Evolutionary conservation across 1,140 invertebrate genomes (phyloP), one percentile per base, ranked within the genome.

Genomic region (Scaptomyza graminum): DNA sequence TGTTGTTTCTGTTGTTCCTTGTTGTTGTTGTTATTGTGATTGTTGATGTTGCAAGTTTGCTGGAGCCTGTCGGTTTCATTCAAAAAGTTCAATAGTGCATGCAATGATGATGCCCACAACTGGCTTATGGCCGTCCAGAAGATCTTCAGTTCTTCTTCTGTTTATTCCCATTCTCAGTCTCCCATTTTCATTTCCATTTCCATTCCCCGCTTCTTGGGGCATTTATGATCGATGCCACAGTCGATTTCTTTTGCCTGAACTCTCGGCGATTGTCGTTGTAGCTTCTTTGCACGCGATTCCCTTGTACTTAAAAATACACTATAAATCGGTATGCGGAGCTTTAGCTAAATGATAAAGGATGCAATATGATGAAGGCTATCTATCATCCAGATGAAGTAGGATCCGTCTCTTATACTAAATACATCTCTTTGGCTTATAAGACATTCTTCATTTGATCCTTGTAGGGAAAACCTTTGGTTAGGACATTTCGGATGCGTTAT

Each of bases 61-160:
- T 59, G 67, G 43, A 67, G 76, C 68, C 82, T 87, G 82, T 87
- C 81, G 82, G 82, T 85, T 87, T 85, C 81, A 85, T 85, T 87
- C 81, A 89, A 74, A 72, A 77, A 88, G 83, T 88, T 88, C 83
- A 88, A 88, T 88, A 88, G 83, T 88, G 83, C 83, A 88, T 88
- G 84, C 83, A 79, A 31, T 31, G 28, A 88, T 70, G 54, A 18
- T 50, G 57, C 34, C 25, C 62, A 62, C 62, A 62, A 66, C 62
- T 22, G 50, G 44, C 50, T 66, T 43, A 51, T 51, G 56, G 25
- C 63, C 57, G 56, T 16, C 63, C 57, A 69, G 64, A 55, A 81
- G 37, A 41, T 41, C 12, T 63, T 79, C 51, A 47, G 43, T 52
- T 57, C 56, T 73, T 44, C 52, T 57, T 57, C 56, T 73, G 51